Conservation (phyloP, 2,113 vertebrate species). For the Gila orcuttii region DNA sequence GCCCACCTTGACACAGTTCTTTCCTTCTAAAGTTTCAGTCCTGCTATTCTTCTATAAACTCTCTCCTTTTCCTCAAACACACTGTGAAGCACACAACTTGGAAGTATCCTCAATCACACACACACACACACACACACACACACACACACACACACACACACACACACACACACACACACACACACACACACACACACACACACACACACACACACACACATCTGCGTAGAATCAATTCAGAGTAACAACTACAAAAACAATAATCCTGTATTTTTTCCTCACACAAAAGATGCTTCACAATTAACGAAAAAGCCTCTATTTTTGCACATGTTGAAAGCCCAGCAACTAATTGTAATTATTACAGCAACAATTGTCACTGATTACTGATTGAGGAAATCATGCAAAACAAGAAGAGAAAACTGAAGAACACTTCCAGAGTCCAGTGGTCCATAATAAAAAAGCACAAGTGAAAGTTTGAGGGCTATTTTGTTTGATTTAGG, state of each 20-base stretch:
- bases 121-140: not conserved
- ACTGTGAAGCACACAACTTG: no score
- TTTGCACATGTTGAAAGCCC: not conserved
- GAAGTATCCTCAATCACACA: no score
- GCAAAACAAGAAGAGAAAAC: not conserved
- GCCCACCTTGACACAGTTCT: constrained; percentile 58
- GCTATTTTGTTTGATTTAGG: constrained; percentile 48
- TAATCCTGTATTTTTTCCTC: constrained; percentile 2
- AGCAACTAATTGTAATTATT: constrained; percentile 9
- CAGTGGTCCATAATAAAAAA: constrained; percentile 13
- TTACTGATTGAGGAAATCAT: not conserved
- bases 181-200: not conserved
- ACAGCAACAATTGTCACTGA: not conserved
- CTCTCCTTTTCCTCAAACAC: not conserved
- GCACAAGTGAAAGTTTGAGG: constrained; percentile 28
- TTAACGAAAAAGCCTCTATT: not conserved
- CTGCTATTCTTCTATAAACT: not conserved
- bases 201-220: constrained; percentile 1
- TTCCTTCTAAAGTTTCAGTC: constrained; percentile 45
- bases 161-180: not conserved
- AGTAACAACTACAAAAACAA: not conserved
- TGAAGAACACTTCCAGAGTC: not conserved
- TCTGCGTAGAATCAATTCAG: constrained; percentile 10
- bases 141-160: constrained; percentile 6
- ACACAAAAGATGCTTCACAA: not conserved